Evolutionary conservation across 2,113 vertebrate species (phyloP).

Genomic region (Ibidorhyncha struthersii): DNA sequence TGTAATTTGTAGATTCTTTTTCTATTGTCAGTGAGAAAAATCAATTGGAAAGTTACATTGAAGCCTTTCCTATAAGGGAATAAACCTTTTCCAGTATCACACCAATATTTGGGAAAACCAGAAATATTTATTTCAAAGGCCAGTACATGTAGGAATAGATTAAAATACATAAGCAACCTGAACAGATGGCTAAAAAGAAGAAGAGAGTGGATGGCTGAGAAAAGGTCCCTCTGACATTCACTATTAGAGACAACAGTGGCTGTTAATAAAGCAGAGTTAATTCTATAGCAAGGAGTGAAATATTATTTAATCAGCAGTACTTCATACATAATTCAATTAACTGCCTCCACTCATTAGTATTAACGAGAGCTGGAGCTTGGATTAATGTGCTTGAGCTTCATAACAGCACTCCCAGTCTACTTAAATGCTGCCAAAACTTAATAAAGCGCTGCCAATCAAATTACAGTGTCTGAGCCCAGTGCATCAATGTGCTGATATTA

Average conservation of each 20-base stretch:
- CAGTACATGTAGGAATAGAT: not conserved
- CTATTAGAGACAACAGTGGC: constrained; percentile 65
- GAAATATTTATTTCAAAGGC: constrained; percentile 10
- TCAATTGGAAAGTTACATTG: not conserved
- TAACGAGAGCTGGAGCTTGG: constrained; percentile 73
- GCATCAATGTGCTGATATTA: constrained; percentile 67
- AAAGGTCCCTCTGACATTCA: constrained; percentile 71
- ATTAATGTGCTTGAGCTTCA: constrained; percentile 74
- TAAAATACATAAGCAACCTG: not conserved
- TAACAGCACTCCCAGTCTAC: constrained; percentile 73
- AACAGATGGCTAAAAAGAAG: constrained; percentile 55
- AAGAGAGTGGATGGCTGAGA: constrained; percentile 39
- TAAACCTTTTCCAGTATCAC: not conserved
- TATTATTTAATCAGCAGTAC: constrained; percentile 82
- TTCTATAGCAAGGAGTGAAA: constrained; percentile 76
- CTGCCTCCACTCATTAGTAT: constrained; percentile 79
- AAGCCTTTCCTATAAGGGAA: not conserved
- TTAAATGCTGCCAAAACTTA: constrained; percentile 75
- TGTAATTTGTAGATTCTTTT: not conserved
- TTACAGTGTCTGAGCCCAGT: constrained; percentile 50
- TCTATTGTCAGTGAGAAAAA: not conserved
- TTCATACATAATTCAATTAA: constrained; percentile 87
- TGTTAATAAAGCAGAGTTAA: constrained; percentile 75
- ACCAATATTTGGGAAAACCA: not conserved
- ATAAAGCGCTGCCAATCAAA: constrained; percentile 79